Evolutionary conservation across 2,113 vertebrate species (phyloP).

Genomic region (Silurus meridionalis): DNA sequence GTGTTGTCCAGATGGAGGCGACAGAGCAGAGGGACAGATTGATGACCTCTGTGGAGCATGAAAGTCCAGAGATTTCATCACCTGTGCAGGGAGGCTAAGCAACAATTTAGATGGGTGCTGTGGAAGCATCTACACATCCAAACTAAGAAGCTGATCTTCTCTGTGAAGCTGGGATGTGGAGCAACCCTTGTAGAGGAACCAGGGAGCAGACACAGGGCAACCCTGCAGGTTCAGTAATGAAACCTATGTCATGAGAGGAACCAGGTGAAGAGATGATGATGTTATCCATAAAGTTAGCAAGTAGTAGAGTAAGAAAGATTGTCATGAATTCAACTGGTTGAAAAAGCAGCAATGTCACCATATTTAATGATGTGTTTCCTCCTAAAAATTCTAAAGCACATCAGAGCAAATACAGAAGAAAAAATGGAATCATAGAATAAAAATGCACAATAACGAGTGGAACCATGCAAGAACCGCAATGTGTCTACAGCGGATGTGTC

Average conservation of each 20-base stretch:
- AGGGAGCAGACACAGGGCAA: background rate
- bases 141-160: background rate
- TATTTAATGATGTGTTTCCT: too few relatives aligned
- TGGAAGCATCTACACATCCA: background rate
- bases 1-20: background rate
- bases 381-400: background rate
- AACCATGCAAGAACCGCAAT: background rate
- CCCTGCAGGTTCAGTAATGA: too few relatives aligned
- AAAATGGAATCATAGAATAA: background rate
- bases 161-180: background rate
- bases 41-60: background rate
- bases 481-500: background rate
- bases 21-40: background rate
- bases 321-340: too few relatives aligned
- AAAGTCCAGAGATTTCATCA: background rate
- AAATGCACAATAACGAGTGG: background rate
- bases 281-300: background rate
- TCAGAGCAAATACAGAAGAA: background rate
- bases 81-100: background rate
- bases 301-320: background rate
- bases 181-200: background rate
- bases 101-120: background rate
- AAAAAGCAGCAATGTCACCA: background rate
- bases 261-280: background rate
- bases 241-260: background rate